Percentiles rank a stretch among this genome's conserved stretches.
These are phyloP conservation scores for Leptinotarsa juncta DNA, from an alignment of 2,888 invertebrate species.

Conservation along the genomic window DNA sequence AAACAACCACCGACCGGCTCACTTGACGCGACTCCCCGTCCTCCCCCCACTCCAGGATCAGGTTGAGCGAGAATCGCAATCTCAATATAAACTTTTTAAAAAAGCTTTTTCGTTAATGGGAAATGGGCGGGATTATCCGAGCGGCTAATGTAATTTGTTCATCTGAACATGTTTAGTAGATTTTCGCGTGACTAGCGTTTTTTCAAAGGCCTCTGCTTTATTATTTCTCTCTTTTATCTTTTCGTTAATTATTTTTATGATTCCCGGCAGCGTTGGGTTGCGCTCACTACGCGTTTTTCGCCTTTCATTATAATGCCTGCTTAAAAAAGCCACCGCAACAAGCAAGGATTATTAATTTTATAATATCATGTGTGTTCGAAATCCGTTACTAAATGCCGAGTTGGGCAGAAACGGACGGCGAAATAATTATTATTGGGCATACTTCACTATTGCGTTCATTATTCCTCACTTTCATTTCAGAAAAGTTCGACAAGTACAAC, in stretches of 20 bases:
- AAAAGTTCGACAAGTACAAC: too few relatives aligned
- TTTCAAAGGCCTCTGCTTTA: constrained; percentile 61
- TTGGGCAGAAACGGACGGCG: background rate
- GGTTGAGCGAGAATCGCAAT: constrained; percentile 30
- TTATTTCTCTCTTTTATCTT: constrained; percentile 65
- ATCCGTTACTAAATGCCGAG: background rate
- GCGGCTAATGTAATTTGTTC: constrained; percentile 66
- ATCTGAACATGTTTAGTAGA: constrained; percentile 66
- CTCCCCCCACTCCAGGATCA: constrained; percentile 25
- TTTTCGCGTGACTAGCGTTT: constrained; percentile 64
- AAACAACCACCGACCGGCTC: background rate
- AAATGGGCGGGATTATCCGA: constrained; percentile 63
- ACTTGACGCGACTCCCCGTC: constrained; percentile 10
- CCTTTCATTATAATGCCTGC: constrained; percentile 37
- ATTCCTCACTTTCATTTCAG: too few relatives aligned
- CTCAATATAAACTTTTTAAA: constrained; percentile 56
- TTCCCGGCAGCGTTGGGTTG: constrained; percentile 52
- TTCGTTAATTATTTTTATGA: constrained; percentile 65
- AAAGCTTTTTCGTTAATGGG: constrained; percentile 66
- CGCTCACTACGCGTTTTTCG: constrained; percentile 38
- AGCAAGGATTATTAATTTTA: constrained; percentile 32
- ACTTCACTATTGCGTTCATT: too few relatives aligned
- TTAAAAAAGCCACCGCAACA: constrained; percentile 30
- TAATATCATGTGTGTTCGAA: constrained; percentile 24
- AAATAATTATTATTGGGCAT: too few relatives aligned